phyloP scores from a whole-genome alignment of 2,113 vertebrate species.

The Urocolius indicus region DNA sequence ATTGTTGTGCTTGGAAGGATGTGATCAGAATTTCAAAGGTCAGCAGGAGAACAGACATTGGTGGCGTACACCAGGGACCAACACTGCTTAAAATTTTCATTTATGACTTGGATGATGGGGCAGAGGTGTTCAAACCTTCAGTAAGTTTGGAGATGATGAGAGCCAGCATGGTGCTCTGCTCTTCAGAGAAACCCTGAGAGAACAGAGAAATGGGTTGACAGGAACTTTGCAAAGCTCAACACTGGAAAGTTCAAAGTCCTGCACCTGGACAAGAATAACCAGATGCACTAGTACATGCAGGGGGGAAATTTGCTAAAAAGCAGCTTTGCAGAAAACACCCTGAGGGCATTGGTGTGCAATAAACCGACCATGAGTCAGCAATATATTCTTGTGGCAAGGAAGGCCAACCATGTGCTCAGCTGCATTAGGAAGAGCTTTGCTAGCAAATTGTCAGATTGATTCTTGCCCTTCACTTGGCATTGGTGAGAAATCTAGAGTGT shows the following conservation, averaged over 20 bases:
- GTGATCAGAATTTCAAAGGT: neutral
- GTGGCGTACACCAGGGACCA: neutral
- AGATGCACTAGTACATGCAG: neutral
- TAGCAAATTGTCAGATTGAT: neutral
- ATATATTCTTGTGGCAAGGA: neutral
- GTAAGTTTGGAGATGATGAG: neutral
- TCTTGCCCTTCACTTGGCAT: neutral
- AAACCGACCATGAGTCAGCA: neutral
- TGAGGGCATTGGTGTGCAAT: neutral
- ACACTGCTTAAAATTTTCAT: neutral
- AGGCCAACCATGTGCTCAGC: neutral
- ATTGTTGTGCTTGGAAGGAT: neutral
- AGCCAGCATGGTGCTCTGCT: neutral
- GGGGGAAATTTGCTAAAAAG: neutral
- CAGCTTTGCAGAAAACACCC: neutral
- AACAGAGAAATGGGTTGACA: neutral
- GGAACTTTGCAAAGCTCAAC: neutral
- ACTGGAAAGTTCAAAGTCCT: neutral
- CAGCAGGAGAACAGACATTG: neutral
- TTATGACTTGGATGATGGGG: neutral
- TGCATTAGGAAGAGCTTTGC: neutral
- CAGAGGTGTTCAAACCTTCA: neutral
- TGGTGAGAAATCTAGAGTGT: neutral
- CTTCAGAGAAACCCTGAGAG: neutral
- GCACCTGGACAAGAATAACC: neutral